Evolutionary conservation across 2,888 invertebrate genomes (phyloP), one percentile per base, ranked within the genome.

Genomic region (Drosophila prolongata): DNA sequence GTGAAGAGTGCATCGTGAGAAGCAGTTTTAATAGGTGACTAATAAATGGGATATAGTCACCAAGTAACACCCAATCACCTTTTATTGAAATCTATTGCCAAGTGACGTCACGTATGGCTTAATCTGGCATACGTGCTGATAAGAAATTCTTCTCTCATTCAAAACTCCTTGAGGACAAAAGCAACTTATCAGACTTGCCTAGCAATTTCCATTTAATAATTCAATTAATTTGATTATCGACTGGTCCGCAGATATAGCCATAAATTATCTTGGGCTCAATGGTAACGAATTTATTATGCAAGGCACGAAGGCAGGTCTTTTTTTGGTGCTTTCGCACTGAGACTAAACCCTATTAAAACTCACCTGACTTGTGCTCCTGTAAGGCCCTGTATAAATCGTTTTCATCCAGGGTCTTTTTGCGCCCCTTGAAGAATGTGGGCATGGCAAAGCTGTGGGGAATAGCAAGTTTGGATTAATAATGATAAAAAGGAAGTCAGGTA

Each of bases 311-410:
- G 1, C 24, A 38, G 1, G 9, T 42, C 40, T 16, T 27, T 53
- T 53, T 34, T 34, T 14, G 14, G 27, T 27, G 4, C 24, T 30
- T 40, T 52, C 8, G 50, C 27, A 38, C 37, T 13, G 43, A 56
- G 34, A 35, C 3, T 14, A 27, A 14, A 16, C 11, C 14, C n/a
- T 2, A 2, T 2, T 6, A 9, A 11, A 9, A 66, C 84, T 90
- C 83, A 92, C 92, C 92, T 13, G 97, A 97, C 86, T 94, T 93
- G 91, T 97, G 97, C 27, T 93, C 93, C 42, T 92, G 93, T 53
- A 95, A 93, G 0, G 96, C 95, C 80, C 95, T 94, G 87, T 95
- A 95, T 46, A 98, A 93, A 92, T 98, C 98, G 30, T 94, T 93
- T 47, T 95, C 93, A 76, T 95, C 95, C 52, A 98, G 91, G 54